Evolutionary conservation across 1,140 invertebrate species (phyloP).

Genomic region (Eupristina koningsbergeri): DNA sequence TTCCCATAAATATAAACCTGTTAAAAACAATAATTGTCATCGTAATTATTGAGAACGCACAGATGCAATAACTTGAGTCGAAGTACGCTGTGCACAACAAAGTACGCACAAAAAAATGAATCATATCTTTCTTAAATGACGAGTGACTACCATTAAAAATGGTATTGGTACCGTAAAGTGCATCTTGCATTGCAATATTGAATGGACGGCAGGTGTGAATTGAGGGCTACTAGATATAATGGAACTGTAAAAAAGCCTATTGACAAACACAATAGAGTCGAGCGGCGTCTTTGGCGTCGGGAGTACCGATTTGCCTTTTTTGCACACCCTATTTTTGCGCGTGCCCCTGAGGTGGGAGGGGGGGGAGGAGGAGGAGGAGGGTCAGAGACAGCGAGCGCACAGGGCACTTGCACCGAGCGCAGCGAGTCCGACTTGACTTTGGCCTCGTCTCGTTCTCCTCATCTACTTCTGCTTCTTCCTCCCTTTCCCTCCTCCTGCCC

Average conservation of each 20-base stretch:
- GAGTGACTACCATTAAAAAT: neutral
- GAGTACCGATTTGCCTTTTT: too few relatives aligned
- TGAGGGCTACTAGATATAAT: too few relatives aligned
- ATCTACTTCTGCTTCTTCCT: neutral
- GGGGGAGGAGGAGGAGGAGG: too few relatives aligned
- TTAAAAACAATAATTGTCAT: neutral
- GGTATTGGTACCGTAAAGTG: neutral
- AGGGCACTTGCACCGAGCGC: neutral
- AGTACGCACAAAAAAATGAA: too few relatives aligned
- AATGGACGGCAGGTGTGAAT: neutral
- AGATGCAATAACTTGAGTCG: too few relatives aligned
- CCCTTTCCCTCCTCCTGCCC: neutral
- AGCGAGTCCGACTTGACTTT: constrained; percentile 34
- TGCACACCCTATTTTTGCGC: neutral
- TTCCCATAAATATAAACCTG: neutral
- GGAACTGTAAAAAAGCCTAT: too few relatives aligned
- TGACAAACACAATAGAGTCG: neutral
- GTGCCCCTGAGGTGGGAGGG: too few relatives aligned
- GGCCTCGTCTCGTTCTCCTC: constrained; percentile 16
- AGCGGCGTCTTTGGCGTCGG: too few relatives aligned
- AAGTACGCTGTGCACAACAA: too few relatives aligned
- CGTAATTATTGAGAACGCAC: neutral
- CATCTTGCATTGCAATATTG: neutral
- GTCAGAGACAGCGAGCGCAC: too few relatives aligned
- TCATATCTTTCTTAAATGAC: too few relatives aligned